These are phyloP conservation scores for Onychorhynchus coronatus DNA, from an alignment of 2,113 vertebrate genomes.

Conservation along the genomic window DNA sequence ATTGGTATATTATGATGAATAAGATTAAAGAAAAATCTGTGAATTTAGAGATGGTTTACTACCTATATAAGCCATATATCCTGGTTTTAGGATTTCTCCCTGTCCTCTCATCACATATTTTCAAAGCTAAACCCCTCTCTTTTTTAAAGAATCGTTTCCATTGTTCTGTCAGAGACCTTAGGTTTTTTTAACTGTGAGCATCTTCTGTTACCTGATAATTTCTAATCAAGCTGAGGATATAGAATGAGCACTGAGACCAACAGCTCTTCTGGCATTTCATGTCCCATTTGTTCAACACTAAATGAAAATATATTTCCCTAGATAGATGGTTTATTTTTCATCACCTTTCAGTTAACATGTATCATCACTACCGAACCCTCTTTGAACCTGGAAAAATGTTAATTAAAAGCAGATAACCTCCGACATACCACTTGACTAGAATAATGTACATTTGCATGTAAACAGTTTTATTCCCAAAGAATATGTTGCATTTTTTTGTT, in stretches of 20 bases:
- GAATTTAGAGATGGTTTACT: not conserved
- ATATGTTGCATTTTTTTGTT: not conserved
- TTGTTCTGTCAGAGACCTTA: not conserved
- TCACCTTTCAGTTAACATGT: not conserved
- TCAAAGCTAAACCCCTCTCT: not conserved
- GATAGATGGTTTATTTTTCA: not conserved
- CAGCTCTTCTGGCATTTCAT: not conserved
- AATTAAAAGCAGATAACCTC: conserved; percentile 41
- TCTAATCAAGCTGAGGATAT: not conserved
- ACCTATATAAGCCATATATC: not conserved
- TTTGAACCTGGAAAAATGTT: not conserved
- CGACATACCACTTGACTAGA: not conserved
- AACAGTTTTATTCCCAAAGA: not conserved
- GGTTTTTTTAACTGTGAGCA: not conserved
- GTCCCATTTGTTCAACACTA: not conserved
- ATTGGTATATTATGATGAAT: not conserved
- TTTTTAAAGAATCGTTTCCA: not conserved
- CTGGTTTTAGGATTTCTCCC: not conserved
- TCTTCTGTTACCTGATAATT: not conserved
- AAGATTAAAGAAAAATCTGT: not conserved
- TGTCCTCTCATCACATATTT: not conserved
- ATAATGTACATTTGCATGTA: conserved; percentile 14
- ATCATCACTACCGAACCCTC: not conserved
- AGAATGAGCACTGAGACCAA: not conserved
- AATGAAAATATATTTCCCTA: not conserved